Evolutionary conservation across 37 sponge, comb jelly and placozoan species (phyloP), one percentile per base, ranked within the genome.

Genomic region (Hexactinellida sp.): DNA sequence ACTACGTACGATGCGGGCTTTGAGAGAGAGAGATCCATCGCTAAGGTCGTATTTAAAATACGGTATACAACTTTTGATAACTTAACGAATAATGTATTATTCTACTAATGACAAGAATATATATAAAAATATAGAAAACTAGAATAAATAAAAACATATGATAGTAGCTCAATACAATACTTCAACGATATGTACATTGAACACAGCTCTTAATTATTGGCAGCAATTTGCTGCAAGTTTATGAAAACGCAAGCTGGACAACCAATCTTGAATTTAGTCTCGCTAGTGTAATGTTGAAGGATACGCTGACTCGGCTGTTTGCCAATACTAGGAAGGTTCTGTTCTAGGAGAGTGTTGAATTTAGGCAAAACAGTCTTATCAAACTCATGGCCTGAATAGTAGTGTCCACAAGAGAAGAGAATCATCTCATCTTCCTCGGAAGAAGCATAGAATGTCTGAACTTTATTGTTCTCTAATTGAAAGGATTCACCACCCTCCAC

Each of bases 161-260:
- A n/a, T n/a, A n/a, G n/a, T n/a, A n/a, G n/a, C n/a, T n/a, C n/a
- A n/a, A n/a, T n/a, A n/a, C n/a, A n/a, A n/a, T n/a, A n/a, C n/a
- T n/a, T n/a, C n/a, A n/a, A n/a, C n/a, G n/a, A n/a, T n/a, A 47
- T 16, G 52, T 47, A 47, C 9, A 47, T 19, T 47, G 16, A 47
- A 16, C 16, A 47, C 16, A 47, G 13, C 52, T 47, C 9, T 47
- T 16, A 47, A 16, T 47, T 47, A 47, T 47, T 47, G 9, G 52
- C 16, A 19, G 52, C 76, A 7, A 63, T 63, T 63, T n/a, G 76
- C 30, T 63, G 76, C 76, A 63, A 63, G 34, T 63, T 63, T 5
- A 63, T 63, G 13, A 63, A 63, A 7, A 63, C 76, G 13, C 76
- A 63, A 63, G 76, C 76, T 25, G 76, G 76, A 63, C 76, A 63